A percentile compares a stretch with the other conserved stretches of the same genome.
phyloP scores from a whole-genome alignment of 1,140 invertebrate species.

The Glossosoma conforme region DNA sequence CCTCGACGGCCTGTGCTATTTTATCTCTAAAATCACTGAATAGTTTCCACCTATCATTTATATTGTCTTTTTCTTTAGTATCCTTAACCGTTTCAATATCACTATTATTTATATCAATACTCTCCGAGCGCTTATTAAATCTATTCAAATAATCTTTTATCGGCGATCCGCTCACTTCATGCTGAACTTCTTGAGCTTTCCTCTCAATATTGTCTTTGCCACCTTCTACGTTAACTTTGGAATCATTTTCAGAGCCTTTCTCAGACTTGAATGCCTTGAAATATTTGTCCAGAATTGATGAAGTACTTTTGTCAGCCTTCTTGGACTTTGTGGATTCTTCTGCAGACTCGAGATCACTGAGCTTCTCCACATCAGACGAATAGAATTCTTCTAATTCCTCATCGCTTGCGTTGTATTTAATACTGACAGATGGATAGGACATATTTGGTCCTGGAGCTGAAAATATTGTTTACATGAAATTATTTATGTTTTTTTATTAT shows the following conservation, averaged over 20 bases:
- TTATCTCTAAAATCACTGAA: conserved; percentile 50
- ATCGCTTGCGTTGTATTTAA: conserved; percentile 66
- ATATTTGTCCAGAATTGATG: conserved; percentile 49
- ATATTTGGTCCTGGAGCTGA: conserved; percentile 62
- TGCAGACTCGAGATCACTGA: conserved; percentile 39
- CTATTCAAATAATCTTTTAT: conserved; percentile 49
- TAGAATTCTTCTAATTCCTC: conserved; percentile 66
- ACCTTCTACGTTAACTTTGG: conserved; percentile 29
- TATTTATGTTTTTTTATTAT: too few species aligned
- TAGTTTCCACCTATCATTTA: conserved; percentile 47
- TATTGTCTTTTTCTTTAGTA: conserved; percentile 41
- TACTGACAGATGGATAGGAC: conserved; percentile 54
- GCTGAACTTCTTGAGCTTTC: conserved; percentile 29
- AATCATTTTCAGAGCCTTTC: conserved; percentile 41
- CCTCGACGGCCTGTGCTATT: conserved; percentile 49
- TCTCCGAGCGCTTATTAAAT: conserved; percentile 37
- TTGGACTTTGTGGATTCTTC: conserved; percentile 45
- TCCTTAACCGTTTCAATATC: conserved; percentile 40
- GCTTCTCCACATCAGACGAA: conserved; percentile 57
- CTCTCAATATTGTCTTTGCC: conserved; percentile 24
- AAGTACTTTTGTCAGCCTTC: conserved; percentile 40
- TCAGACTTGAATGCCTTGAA: conserved; percentile 47
- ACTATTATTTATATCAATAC: conserved; percentile 23
- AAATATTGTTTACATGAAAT: conserved; percentile 31
- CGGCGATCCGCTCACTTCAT: conserved; percentile 46